These are phyloP conservation scores for Machimus atricapillus DNA, from an alignment of 2,888 invertebrate species.

Conservation along the genomic window DNA sequence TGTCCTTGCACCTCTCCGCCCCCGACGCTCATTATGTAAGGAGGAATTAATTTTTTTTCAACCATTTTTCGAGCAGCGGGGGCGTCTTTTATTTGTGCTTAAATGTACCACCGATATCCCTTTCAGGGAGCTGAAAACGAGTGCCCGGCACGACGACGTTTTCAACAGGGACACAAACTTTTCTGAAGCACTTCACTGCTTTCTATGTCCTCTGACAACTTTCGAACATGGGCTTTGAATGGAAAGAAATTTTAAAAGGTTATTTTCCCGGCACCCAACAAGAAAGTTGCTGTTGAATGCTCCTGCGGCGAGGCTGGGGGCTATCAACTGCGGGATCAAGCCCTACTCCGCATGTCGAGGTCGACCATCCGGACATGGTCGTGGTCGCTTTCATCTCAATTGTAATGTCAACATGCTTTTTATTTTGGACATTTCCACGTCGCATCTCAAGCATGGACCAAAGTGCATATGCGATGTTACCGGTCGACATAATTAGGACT, in stretches of 20 bases:
- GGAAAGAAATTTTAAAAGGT: conserved; percentile 5
- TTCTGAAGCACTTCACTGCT: neutral
- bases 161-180: neutral
- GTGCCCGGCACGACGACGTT: neutral
- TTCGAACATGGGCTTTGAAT: neutral
- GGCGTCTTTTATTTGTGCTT: neutral
- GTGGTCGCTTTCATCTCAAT: neutral
- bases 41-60: neutral
- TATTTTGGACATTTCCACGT: neutral
- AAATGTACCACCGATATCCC: neutral
- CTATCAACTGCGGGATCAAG: neutral
- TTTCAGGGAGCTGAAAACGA: neutral
- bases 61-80: neutral
- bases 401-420: neutral
- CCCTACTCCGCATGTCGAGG: neutral
- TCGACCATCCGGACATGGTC: neutral
- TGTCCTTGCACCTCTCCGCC: neutral
- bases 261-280: neutral
- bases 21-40: neutral
- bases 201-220: neutral
- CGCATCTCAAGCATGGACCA: neutral
- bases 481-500: neutral
- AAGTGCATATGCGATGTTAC: neutral
- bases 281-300: neutral
- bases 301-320: neutral